Percentiles rank a stretch among this genome's conserved stretches.
These are phyloP conservation scores for Polyodon spathula DNA, from an alignment of 2,113 vertebrate genomes.

Conservation along the genomic window DNA sequence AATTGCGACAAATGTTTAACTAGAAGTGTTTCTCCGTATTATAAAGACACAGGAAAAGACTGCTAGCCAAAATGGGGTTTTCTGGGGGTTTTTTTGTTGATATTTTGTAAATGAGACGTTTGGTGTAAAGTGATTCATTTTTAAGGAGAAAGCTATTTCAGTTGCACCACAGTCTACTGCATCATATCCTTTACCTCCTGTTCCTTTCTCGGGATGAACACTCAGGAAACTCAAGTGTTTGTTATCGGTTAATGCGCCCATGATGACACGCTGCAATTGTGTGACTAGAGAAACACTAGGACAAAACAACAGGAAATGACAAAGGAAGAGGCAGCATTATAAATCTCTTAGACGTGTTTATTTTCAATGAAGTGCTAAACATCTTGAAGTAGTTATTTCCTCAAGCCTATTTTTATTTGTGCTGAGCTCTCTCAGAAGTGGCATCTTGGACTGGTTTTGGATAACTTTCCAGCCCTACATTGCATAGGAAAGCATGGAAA, in stretches of 20 bases:
- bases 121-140: not conserved
- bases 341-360: conserved; percentile 21
- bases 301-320: conserved; percentile 39
- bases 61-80: too few relatives aligned
- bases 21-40: too few relatives aligned
- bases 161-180: conserved; percentile 18
- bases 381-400: conserved; percentile 59
- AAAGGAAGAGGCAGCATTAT: conserved; percentile 21
- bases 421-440: conserved; percentile 44
- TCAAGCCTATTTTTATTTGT: conserved; percentile 37
- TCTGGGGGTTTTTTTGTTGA: too few relatives aligned
- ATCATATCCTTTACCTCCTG: conserved; percentile 22
- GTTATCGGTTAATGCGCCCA: conserved; percentile 4
- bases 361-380: conserved; percentile 37
- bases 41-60: too few relatives aligned
- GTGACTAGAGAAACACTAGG: conserved; percentile 12
- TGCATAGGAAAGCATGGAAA: conserved; percentile 32
- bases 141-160: conserved; percentile 15
- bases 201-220: conserved; percentile 20
- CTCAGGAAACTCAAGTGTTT: conserved; percentile 22
- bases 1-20: too few relatives aligned
- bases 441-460: conserved; percentile 25
- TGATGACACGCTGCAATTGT: conserved; percentile 1
- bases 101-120: too few relatives aligned
- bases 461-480: conserved; percentile 41